These are phyloP conservation scores for Pheosia tremula DNA, from an alignment of 2,888 invertebrate species.

Conservation along the genomic window DNA sequence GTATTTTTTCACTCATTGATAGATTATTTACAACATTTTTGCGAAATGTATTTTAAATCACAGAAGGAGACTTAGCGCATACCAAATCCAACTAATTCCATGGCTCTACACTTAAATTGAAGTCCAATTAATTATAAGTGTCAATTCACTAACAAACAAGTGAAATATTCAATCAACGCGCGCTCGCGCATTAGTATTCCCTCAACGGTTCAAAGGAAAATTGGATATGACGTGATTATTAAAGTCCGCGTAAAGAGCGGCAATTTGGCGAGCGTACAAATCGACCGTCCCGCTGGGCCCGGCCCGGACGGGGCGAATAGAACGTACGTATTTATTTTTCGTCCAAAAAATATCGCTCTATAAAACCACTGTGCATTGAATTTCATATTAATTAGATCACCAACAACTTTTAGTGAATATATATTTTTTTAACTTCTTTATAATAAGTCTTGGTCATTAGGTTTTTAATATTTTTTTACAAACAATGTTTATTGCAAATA, in stretches of 20 bases:
- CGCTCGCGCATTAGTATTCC: constrained; percentile 66
- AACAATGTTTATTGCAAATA: too few species aligned
- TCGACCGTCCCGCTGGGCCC: constrained; percentile 67
- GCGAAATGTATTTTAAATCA: background rate
- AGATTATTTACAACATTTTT: too few species aligned
- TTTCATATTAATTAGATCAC: background rate
- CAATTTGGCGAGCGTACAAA: constrained; percentile 76
- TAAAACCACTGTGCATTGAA: constrained; percentile 31
- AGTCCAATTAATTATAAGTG: constrained; percentile 30
- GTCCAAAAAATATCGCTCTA: constrained; percentile 32
- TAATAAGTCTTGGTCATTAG: too few species aligned
- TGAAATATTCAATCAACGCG: constrained; percentile 63
- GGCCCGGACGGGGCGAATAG: constrained; percentile 44
- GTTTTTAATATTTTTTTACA: too few species aligned
- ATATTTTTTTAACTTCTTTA: too few species aligned
- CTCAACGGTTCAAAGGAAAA: constrained; percentile 66
- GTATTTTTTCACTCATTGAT: too few species aligned
- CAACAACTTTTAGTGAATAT: too few species aligned
- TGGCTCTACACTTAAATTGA: background rate
- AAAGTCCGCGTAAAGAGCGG: constrained; percentile 76
- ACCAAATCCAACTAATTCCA: background rate
- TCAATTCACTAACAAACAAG: constrained; percentile 47
- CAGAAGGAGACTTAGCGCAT: background rate
- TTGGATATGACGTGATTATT: constrained; percentile 82
- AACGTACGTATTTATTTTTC: constrained; percentile 66